Evolutionary conservation across 92 coral and sea anemone species (phyloP).

Genomic region (Porites divaricata): DNA sequence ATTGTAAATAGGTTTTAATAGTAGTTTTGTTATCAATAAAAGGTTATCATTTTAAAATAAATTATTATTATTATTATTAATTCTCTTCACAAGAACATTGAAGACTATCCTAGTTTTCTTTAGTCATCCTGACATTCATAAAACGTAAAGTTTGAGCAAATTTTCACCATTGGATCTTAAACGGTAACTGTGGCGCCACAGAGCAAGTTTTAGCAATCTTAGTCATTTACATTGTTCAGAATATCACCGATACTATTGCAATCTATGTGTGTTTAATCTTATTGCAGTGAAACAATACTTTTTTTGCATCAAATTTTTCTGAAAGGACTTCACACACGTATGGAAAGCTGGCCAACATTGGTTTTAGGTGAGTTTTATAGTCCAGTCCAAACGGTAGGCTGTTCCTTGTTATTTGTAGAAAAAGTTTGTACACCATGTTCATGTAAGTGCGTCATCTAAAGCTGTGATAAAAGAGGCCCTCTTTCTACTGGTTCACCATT

Average conservation of each 20-base stretch:
- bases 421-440: background rate
- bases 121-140: no score
- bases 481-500: no score
- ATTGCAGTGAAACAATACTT: conserved; percentile 89
- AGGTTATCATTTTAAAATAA: no score
- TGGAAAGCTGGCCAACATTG: conserved; percentile 99
- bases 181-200: no score
- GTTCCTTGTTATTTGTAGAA: background rate
- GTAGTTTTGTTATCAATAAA: no score
- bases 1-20: no score
- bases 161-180: no score
- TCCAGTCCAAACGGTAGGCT: background rate
- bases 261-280: background rate
- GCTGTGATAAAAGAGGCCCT: no score
- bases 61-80: no score
- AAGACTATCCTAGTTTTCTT: no score
- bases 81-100: no score
- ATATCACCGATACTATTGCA: background rate
- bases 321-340: conserved; percentile 95
- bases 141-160: background rate
- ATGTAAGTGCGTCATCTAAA: no score
- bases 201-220: background rate
- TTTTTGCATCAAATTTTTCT: conserved; percentile 98
- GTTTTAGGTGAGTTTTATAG: conserved; percentile 76
- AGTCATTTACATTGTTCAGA: background rate